phyloP scores from a whole-genome alignment of 2,797 vertebrate species.

The Neomorphus geoffroyi region DNA sequence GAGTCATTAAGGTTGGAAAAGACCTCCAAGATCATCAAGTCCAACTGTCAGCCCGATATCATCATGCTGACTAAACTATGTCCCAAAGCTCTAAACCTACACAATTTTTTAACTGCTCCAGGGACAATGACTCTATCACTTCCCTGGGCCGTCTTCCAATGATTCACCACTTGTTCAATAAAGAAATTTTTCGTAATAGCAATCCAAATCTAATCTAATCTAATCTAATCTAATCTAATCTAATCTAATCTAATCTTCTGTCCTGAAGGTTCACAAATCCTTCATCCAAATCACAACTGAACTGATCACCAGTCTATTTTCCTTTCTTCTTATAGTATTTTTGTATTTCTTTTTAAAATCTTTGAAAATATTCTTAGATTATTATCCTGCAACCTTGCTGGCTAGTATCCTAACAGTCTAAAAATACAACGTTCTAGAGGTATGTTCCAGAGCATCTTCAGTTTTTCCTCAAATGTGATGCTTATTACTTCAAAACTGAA shows the following conservation, averaged over 20 bases:
- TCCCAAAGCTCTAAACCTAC: too few relatives aligned
- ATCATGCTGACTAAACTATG: too few relatives aligned
- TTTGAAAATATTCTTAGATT: background rate
- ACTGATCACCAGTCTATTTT: background rate
- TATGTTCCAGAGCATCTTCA: background rate
- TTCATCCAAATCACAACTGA: background rate
- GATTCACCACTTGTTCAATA: too few relatives aligned
- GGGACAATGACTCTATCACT: too few relatives aligned
- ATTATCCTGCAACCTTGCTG: background rate
- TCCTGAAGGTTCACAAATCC: background rate
- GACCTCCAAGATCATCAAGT: too few relatives aligned
- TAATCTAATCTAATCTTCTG: background rate
- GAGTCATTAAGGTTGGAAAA: too few relatives aligned
- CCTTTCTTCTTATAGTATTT: background rate
- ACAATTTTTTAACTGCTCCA: too few relatives aligned
- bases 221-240: too few relatives aligned
- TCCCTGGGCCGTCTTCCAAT: too few relatives aligned
- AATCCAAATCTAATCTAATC: too few relatives aligned
- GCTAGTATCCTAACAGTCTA: background rate
- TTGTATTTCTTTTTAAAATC: background rate
- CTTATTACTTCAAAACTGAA: background rate
- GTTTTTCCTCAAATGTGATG: background rate
- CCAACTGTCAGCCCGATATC: too few relatives aligned
- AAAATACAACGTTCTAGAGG: background rate
- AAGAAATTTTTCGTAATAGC: too few relatives aligned